A percentile compares a stretch with the other conserved stretches of the same genome.
phyloP scores from a whole-genome alignment of 2,888 invertebrate genomes.

The Plebejus anna region DNA sequence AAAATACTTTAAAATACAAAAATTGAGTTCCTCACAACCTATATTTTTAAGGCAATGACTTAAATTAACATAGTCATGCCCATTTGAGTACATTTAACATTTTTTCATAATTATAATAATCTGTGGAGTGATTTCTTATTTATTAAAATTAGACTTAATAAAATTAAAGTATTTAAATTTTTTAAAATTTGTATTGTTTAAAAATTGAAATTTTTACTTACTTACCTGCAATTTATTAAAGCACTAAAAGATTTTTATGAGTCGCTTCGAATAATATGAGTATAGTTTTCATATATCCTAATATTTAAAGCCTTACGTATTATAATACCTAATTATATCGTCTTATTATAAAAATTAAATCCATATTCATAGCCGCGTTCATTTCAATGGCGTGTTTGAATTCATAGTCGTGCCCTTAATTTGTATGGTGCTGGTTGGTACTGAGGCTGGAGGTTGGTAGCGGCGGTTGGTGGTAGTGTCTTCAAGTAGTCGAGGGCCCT shows the following conservation, averaged over 20 bases:
- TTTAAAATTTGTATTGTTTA: too few relatives aligned
- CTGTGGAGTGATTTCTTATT: too few relatives aligned
- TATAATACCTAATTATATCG: not conserved
- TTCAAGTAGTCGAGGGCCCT: conserved; percentile 83
- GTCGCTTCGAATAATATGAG: not conserved
- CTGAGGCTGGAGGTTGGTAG: conserved; percentile 57
- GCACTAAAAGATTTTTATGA: not conserved
- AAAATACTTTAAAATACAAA: too few relatives aligned
- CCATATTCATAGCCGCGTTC: conserved; percentile 17
- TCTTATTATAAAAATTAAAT: conserved; percentile 4
- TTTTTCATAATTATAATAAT: not conserved
- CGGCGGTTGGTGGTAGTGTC: conserved; percentile 72
- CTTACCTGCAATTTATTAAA: not conserved
- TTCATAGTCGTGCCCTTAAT: conserved; percentile 34
- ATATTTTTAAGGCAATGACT: too few relatives aligned
- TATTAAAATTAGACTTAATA: not conserved
- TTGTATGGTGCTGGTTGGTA: conserved; percentile 34
- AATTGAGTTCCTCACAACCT: too few relatives aligned
- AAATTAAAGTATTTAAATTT: too few relatives aligned
- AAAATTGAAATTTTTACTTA: too few relatives aligned
- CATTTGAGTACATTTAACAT: not conserved
- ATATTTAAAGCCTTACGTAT: not conserved
- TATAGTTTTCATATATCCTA: not conserved
- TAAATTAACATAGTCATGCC: not conserved
- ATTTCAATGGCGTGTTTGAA: not conserved